Base-by-base conservation (phyloP, 2,113 vertebrate species). In the Larimichthys crocea region DNA sequence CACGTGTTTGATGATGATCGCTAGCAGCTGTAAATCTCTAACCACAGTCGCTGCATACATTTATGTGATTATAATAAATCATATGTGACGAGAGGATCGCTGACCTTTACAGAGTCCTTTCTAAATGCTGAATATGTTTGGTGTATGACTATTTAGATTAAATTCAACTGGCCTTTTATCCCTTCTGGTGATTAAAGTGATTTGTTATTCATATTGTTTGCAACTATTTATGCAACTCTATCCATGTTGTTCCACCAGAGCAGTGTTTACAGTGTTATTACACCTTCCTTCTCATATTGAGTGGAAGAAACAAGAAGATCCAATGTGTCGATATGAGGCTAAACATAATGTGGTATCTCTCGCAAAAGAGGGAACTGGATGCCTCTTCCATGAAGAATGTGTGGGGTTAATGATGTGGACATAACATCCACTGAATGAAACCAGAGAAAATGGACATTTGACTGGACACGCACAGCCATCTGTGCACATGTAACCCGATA, bases 401-500 rank as follows among this genome's bases (percentile, higher is more conserved):
- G 75, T 20, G 9, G 48, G 63, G 60, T 64, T 78, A 88, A 85
- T 84, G 57, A 82, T 85, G 59, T 81, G 80, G 83, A 79, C 87
- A 69, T 74, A 65, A 74, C 82, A 73, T 91, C 66, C 77, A 76
- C 66, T 82, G 73, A 64, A 5, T 87, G 82, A 86, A 92, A 88
- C 74, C 70, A 77, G 86, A 90, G 87, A 82, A 80, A 87, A 85
- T 40, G 68, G n/a, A 52, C 59, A 44, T 81, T 74, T 65, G 89
- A 90, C 59, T 84, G 88, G 69, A 86, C 84, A 84, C 62, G 70
- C 74, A 55, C 3, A 62, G 72, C 92, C 94, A 94, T 95, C 94
- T 95, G 93, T 90, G 82, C 86, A 61, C 55, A 40, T 80, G 93
- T 92, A 94, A 94, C 90, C 75, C 26, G 91, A 95, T 89, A 92